These are phyloP conservation scores for Marisa cornuarietis DNA, from an alignment of 1,140 invertebrate genomes.

Conservation along the genomic window DNA sequence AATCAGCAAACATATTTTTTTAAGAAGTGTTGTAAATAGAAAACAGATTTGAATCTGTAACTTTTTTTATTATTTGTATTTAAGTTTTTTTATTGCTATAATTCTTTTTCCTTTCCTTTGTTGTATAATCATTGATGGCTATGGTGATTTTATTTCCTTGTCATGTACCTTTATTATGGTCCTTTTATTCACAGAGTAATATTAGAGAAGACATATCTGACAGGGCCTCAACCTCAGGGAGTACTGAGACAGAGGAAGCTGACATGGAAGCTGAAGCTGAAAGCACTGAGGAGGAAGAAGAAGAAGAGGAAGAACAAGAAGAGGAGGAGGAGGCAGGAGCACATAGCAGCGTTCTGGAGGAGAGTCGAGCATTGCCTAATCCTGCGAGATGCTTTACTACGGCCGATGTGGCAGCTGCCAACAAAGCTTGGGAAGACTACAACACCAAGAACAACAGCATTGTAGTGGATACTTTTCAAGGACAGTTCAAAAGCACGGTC, in stretches of 20 bases:
- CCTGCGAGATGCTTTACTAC: slow-evolving; percentile 23
- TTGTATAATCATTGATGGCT: too few species aligned
- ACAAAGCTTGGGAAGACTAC: slow-evolving; percentile 75
- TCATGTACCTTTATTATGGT: too few species aligned
- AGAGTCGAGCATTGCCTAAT: slow-evolving; percentile 13
- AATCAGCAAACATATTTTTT: too few species aligned
- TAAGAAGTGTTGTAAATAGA: too few species aligned
- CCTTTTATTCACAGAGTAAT: slow-evolving; percentile 33
- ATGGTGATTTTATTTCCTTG: too few species aligned
- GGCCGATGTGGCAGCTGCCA: slow-evolving; percentile 61
- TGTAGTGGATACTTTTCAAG: slow-evolving; percentile 78
- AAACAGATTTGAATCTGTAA: too few species aligned
- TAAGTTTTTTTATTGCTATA: too few species aligned
- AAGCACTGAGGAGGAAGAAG: slow-evolving; percentile 25
- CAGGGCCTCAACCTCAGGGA: slow-evolving; percentile 25
- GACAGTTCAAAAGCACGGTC: slow-evolving; percentile 79
- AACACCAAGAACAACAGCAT: slow-evolving; percentile 72
- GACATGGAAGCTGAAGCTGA: slow-evolving; percentile 27
- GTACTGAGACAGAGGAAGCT: slow-evolving; percentile 32
- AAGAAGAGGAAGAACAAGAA: slow-evolving; percentile 30
- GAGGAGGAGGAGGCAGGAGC: slow-evolving; percentile 16
- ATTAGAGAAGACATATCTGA: slow-evolving; percentile 43
- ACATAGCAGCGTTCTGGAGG: slow-evolving; percentile 19
- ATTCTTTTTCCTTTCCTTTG: too few species aligned
- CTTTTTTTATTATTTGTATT: too few species aligned